Conservation (phyloP, 2,113 vertebrate genomes). For the Abramis brama region DNA sequence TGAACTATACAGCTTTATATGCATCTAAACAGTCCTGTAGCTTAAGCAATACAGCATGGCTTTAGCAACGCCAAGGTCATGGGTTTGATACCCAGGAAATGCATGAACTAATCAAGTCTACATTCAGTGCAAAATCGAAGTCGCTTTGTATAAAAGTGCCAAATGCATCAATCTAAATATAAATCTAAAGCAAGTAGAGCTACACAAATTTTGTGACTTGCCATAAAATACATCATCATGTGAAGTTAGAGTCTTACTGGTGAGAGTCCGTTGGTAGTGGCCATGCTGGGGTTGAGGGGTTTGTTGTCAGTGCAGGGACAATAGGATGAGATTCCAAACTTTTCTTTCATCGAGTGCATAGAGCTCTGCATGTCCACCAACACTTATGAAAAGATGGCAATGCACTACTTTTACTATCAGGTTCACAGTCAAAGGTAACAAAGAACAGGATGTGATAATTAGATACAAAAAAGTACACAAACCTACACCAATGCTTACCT, state of each 20-base stretch:
- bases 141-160: not conserved
- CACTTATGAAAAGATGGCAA: constrained; percentile 71
- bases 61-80: not conserved
- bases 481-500: constrained; percentile 71
- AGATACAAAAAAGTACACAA: not conserved
- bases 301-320: constrained; percentile 78
- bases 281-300: constrained; percentile 72
- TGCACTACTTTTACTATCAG: constrained; percentile 45
- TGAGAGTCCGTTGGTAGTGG: constrained; percentile 83
- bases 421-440: not conserved
- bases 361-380: constrained; percentile 83
- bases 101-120: not conserved
- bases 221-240: not conserved
- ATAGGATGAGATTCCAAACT: constrained; percentile 79
- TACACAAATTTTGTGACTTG: not conserved
- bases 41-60: not conserved
- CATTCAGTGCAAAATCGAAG: not conserved
- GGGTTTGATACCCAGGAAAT: not conserved
- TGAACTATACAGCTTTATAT: not conserved
- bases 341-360: constrained; percentile 83
- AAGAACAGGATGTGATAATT: not conserved
- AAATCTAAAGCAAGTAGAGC: not conserved
- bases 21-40: not conserved
- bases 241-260: constrained; percentile 74
- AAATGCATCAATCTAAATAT: not conserved